These are phyloP conservation scores for Cricetomys ansorgei DNA, from an alignment of 2,113 vertebrate genomes.

Conservation along the genomic window DNA sequence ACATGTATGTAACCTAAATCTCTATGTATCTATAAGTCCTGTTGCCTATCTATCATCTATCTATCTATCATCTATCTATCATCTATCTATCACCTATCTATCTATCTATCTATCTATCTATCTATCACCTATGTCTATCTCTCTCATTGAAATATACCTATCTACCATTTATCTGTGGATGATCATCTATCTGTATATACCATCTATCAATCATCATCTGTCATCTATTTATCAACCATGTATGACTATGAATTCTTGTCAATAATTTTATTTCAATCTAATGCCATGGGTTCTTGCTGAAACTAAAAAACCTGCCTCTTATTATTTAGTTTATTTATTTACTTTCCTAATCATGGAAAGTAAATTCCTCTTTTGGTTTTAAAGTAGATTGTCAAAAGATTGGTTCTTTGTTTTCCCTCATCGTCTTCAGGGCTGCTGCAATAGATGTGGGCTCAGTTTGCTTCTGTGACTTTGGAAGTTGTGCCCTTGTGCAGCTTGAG, in stretches of 20 bases:
- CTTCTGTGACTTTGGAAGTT: neutral
- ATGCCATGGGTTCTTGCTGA: neutral
- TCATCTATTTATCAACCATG: neutral
- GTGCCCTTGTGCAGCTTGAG: neutral
- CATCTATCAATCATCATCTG: neutral
- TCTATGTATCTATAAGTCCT: neutral
- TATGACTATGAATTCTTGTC: neutral
- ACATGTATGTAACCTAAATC: neutral
- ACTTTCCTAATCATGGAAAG: neutral
- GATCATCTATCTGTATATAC: neutral
- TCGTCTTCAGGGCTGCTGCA: too few relatives aligned
- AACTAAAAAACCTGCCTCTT: neutral
- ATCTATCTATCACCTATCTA: neutral
- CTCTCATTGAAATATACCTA: neutral
- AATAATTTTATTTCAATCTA: neutral
- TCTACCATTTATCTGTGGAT: neutral
- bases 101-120: neutral
- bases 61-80: neutral
- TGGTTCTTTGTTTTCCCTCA: too few relatives aligned
- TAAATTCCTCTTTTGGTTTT: neutral
- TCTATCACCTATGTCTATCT: neutral
- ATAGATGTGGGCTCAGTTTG: neutral
- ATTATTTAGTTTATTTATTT: constrained; percentile 23
- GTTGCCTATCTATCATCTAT: neutral
- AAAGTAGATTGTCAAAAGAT: neutral